A percentile compares a stretch with the other conserved stretches of the same genome.
phyloP scores from a whole-genome alignment of 2,113 vertebrate species.

The Chrysemys picta region DNA sequence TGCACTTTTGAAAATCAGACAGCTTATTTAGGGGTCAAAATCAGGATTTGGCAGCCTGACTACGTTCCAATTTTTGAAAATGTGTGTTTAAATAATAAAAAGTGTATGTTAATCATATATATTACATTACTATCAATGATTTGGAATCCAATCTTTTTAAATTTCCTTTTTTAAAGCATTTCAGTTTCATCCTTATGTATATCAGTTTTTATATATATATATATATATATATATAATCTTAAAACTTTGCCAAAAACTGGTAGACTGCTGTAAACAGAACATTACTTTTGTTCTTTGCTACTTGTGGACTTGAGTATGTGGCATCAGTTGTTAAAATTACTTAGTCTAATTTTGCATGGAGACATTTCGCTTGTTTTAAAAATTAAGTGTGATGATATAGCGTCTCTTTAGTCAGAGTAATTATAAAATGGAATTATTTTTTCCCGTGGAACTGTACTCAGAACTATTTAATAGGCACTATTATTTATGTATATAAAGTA shows the following conservation, averaged over 20 bases:
- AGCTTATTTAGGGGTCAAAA: neutral
- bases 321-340: neutral
- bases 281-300: neutral
- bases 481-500: neutral
- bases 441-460: neutral
- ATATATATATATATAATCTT: neutral
- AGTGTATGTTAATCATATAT: neutral
- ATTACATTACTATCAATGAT: neutral
- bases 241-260: constrained; percentile 2
- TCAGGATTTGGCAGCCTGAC: neutral
- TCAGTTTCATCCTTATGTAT: neutral
- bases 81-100: neutral
- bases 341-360: neutral
- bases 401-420: neutral
- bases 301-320: neutral
- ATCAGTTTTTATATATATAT: neutral
- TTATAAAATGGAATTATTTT: neutral
- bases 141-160: neutral
- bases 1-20: neutral
- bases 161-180: neutral
- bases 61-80: neutral
- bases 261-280: neutral
- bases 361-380: neutral
- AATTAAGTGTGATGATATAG: neutral
- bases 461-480: neutral